These are phyloP conservation scores for Heteronetta atricapilla DNA, from an alignment of 2,113 vertebrate species.

Conservation along the genomic window DNA sequence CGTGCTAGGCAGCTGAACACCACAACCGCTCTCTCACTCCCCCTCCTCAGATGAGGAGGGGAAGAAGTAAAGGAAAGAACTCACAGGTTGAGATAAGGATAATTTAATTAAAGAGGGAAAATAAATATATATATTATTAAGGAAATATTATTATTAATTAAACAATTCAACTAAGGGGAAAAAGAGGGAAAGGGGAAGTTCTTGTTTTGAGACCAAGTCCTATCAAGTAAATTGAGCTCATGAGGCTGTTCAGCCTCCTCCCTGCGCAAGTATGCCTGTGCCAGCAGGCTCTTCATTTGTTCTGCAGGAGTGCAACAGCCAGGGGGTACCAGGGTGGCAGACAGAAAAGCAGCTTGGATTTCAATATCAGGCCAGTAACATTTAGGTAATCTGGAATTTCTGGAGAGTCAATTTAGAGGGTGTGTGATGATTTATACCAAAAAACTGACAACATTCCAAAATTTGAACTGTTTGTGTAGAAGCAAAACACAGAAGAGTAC, in stretches of 20 bases:
- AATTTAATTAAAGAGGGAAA: no score
- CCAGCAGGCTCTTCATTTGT: background rate
- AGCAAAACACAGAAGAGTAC: no score
- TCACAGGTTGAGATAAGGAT: no score
- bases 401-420: background rate
- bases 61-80: no score
- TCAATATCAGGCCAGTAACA: background rate
- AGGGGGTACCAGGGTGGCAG: background rate
- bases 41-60: no score
- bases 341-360: background rate
- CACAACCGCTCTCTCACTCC: no score
- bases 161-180: no score
- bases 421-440: background rate
- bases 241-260: background rate
- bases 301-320: background rate
- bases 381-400: background rate
- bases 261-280: background rate
- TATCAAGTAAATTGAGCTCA: accelerated
- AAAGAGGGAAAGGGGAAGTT: no score
- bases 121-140: no score
- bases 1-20: no score
- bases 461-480: no score
- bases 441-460: background rate
- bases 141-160: no score
- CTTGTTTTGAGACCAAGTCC: background rate